A percentile compares a stretch with the other conserved stretches of the same genome.
Evolutionary conservation across 2,113 vertebrate genomes (phyloP).

Genomic region (Sphaerodactylus townsendi): DNA sequence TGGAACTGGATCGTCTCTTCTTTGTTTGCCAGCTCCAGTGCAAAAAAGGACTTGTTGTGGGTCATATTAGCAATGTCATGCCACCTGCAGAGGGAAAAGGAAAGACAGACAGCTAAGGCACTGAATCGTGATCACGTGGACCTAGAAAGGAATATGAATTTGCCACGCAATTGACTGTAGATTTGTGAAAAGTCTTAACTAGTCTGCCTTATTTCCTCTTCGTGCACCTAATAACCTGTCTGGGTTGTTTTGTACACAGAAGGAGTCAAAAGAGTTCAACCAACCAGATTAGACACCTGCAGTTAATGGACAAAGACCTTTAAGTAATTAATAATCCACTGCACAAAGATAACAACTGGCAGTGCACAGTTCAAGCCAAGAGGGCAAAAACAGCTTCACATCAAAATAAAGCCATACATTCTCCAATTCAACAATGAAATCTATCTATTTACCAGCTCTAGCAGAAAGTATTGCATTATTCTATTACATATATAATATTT

Average conservation of each 20-base stretch:
- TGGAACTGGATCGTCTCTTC: slow-evolving; percentile 98
- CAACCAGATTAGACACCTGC: neutral
- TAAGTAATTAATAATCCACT: neutral
- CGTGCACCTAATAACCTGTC: neutral
- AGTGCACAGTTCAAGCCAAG: neutral
- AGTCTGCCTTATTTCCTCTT: neutral
- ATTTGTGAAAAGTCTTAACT: neutral
- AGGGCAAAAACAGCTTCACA: neutral
- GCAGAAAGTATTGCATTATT: too few species aligned
- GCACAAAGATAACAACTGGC: neutral
- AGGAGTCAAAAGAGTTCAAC: neutral
- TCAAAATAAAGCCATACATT: neutral
- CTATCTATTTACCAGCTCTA: too few species aligned
- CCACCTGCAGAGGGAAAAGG: slow-evolving; percentile 81
- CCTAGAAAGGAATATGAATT: neutral
- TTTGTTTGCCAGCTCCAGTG: slow-evolving; percentile 90
- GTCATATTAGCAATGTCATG: slow-evolving; percentile 97
- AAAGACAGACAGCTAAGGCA: neutral
- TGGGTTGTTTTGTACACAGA: neutral
- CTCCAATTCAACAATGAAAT: too few species aligned
- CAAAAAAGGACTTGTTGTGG: slow-evolving; percentile 97
- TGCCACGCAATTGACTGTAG: neutral
- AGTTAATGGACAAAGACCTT: neutral
- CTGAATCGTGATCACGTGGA: neutral
- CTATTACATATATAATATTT: too few species aligned